phyloP scores from a whole-genome alignment of 2,797 vertebrate species.

The Chaetodon trifasciatus region DNA sequence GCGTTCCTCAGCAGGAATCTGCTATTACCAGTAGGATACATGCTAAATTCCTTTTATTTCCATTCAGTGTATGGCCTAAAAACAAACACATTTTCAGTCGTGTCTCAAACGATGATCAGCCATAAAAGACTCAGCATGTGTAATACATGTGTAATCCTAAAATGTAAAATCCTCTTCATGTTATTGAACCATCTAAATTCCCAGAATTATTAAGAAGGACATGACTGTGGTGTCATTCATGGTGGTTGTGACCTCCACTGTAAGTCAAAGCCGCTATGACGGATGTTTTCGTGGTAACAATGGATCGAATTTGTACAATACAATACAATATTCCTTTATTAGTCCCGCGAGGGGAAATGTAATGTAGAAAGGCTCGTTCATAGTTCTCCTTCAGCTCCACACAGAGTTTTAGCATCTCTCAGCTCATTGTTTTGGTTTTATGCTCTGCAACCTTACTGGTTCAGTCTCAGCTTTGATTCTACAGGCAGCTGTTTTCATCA shows the following conservation, averaged over 20 bases:
- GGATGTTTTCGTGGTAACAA: background rate
- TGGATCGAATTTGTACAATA: background rate
- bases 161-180: background rate
- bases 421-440: background rate
- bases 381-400: background rate
- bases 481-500: background rate
- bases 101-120: background rate
- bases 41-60: background rate
- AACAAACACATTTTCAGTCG: background rate
- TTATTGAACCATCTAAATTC: slow-evolving; percentile 9
- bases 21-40: background rate
- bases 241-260: background rate
- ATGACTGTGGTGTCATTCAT: background rate
- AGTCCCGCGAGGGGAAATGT: too few relatives aligned
- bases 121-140: background rate
- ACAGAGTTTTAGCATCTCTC: background rate
- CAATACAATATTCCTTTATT: too few relatives aligned
- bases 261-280: background rate
- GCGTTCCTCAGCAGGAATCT: slow-evolving; percentile 25
- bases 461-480: background rate
- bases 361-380: background rate
- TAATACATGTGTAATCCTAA: background rate
- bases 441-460: background rate
- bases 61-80: background rate
- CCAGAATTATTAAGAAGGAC: background rate